Evolutionary conservation across 2,797 vertebrate species (phyloP).

Genomic region (Percopsis omiscomaycus): DNA sequence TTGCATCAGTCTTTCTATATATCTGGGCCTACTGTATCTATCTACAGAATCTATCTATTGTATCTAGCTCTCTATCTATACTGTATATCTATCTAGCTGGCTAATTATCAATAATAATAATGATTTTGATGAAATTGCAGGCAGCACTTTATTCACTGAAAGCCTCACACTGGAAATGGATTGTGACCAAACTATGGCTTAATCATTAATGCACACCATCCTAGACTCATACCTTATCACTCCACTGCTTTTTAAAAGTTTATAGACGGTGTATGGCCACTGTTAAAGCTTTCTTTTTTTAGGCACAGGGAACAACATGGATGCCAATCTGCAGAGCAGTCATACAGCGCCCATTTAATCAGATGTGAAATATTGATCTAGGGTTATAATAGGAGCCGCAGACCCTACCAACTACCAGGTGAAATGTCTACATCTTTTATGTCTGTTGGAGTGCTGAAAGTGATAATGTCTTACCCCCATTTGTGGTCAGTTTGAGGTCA

Average conservation of each 20-base stretch:
- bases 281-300: constrained; percentile 74
- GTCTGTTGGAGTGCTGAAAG: constrained; percentile 41
- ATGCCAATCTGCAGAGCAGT: constrained; percentile 44
- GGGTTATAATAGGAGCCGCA: constrained; percentile 39
- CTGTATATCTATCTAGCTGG: too few species aligned
- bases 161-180: constrained; percentile 59
- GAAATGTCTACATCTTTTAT: constrained; percentile 64
- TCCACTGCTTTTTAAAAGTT: constrained; percentile 75
- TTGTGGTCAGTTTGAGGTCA: constrained; percentile 41
- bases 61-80: too few species aligned
- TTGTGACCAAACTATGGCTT: constrained; percentile 46
- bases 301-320: constrained; percentile 53
- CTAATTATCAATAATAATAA: too few species aligned
- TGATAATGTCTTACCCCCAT: constrained; percentile 47
- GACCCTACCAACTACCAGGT: constrained; percentile 32
- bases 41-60: constrained; percentile 8
- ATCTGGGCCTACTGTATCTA: background rate
- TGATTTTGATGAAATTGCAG: too few species aligned
- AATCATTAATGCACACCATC: constrained; percentile 72
- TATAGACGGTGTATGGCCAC: constrained; percentile 65
- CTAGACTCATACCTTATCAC: constrained; percentile 61
- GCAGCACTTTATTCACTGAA: constrained; percentile 35
- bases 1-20: background rate
- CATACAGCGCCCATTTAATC: constrained; percentile 47
- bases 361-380: constrained; percentile 58